phyloP scores from a whole-genome alignment of 2,113 vertebrate species.

The Elanoides forficatus region DNA sequence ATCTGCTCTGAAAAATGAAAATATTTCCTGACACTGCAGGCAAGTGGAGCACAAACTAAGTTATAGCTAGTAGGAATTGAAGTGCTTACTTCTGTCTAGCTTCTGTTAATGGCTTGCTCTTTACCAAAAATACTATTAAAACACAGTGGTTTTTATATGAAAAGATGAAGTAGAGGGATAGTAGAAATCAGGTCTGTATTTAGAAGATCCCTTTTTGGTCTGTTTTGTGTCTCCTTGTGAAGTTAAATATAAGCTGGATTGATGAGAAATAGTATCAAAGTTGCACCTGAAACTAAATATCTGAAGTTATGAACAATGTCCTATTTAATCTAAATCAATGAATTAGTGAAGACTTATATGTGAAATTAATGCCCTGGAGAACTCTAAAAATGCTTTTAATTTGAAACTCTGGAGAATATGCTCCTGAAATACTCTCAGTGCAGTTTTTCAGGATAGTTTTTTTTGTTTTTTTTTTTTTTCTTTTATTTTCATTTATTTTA shows the following conservation, averaged over 20 bases:
- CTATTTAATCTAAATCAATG: background rate
- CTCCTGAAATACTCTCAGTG: background rate
- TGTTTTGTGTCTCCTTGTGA: background rate
- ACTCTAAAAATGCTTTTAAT: background rate
- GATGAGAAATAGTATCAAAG: background rate
- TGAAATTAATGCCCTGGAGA: background rate
- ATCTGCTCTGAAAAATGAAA: background rate
- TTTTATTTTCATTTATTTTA: conserved; percentile 11
- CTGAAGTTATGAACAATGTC: background rate
- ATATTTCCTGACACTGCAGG: background rate
- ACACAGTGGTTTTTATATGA: background rate
- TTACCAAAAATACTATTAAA: background rate
- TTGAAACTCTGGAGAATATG: background rate
- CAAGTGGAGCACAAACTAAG: background rate
- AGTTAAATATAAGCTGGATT: background rate
- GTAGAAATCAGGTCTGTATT: background rate
- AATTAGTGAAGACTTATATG: fast-evolving
- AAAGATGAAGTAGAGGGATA: background rate
- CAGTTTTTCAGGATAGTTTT: background rate
- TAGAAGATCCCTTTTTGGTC: background rate
- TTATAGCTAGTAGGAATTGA: background rate
- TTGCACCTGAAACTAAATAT: background rate
- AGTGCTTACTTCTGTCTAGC: background rate
- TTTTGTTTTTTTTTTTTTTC: background rate
- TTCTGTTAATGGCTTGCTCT: background rate